Conservation (phyloP, 1,140 invertebrate species). For the Plectrocnemia conspersa region DNA sequence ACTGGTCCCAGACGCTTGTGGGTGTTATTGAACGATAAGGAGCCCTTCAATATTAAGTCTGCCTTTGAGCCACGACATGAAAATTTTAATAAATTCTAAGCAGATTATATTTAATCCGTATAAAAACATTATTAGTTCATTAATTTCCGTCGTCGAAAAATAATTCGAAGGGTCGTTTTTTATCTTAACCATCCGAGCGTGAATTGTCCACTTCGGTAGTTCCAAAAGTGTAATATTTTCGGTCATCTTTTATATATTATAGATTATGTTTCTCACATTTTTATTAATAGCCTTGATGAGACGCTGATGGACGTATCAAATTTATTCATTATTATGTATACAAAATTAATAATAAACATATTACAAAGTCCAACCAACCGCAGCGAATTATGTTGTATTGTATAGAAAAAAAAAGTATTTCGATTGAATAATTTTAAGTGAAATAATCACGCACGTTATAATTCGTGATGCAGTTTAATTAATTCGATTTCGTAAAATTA, state of each 20-base stretch:
- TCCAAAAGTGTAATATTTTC: slow-evolving; percentile 2
- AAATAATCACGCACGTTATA: slow-evolving; percentile 2
- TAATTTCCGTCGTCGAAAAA: background rate
- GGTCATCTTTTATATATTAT: slow-evolving; percentile 3
- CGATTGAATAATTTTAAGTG: too few species aligned
- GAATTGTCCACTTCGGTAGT: slow-evolving; percentile 12
- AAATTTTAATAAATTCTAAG: too few species aligned
- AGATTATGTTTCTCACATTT: slow-evolving; percentile 13
- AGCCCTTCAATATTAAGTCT: too few species aligned
- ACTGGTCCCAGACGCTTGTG: slow-evolving; percentile 9
- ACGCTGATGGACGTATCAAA: slow-evolving; percentile 15
- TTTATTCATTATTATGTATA: too few species aligned
- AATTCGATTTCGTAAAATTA: background rate
- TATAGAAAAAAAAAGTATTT: too few species aligned
- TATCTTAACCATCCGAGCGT: background rate
- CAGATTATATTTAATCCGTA: too few species aligned
- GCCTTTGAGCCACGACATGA: too few species aligned
- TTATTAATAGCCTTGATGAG: background rate
- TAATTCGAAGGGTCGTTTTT: background rate
- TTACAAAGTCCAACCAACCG: too few species aligned
- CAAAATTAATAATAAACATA: too few species aligned
- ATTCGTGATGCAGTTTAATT: background rate
- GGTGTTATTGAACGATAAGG: too few species aligned
- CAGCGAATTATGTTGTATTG: too few species aligned
- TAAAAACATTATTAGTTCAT: background rate